phyloP scores from a whole-genome alignment of 2,888 invertebrate species.

The Noctua comes region DNA sequence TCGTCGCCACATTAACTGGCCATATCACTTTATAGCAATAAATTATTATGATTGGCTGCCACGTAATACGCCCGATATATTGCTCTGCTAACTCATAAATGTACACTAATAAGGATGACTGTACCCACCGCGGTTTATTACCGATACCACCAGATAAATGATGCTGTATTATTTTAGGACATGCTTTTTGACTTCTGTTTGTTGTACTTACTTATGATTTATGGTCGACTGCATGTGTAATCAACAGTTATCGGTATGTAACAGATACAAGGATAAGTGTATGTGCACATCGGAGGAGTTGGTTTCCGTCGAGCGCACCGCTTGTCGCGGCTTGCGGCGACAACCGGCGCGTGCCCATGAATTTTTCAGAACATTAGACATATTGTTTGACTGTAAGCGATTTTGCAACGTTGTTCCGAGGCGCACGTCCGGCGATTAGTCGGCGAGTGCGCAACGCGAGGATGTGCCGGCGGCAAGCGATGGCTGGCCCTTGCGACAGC shows the following conservation, averaged over 20 bases:
- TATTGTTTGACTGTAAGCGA: constrained; percentile 69
- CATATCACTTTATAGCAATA: constrained; percentile 80
- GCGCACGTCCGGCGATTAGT: constrained; percentile 88
- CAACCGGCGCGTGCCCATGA: constrained; percentile 66
- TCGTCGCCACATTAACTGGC: constrained; percentile 69
- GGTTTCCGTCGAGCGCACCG: constrained; percentile 41
- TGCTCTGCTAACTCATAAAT: constrained; percentile 66
- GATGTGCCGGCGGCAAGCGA: constrained; percentile 81
- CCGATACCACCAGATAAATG: constrained; percentile 61
- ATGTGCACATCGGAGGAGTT: constrained; percentile 37
- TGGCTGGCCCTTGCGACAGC: constrained; percentile 86
- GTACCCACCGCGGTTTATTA: constrained; percentile 64
- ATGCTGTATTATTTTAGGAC: constrained; percentile 57
- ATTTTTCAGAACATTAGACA: constrained; percentile 72
- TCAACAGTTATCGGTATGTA: constrained; percentile 45
- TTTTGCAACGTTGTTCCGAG: constrained; percentile 85
- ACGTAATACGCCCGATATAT: constrained; percentile 67
- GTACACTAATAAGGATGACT: constrained; percentile 69
- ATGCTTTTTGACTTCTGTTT: constrained; percentile 48
- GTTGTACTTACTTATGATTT: constrained; percentile 32
- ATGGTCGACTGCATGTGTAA: constrained; percentile 31
- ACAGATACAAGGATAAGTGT: constrained; percentile 55
- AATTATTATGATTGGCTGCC: constrained; percentile 79
- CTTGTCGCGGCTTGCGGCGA: constrained; percentile 43
- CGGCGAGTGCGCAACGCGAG: constrained; percentile 85